phyloP scores from a whole-genome alignment of 2,797 vertebrate genomes.

The Acomys russatus region DNA sequence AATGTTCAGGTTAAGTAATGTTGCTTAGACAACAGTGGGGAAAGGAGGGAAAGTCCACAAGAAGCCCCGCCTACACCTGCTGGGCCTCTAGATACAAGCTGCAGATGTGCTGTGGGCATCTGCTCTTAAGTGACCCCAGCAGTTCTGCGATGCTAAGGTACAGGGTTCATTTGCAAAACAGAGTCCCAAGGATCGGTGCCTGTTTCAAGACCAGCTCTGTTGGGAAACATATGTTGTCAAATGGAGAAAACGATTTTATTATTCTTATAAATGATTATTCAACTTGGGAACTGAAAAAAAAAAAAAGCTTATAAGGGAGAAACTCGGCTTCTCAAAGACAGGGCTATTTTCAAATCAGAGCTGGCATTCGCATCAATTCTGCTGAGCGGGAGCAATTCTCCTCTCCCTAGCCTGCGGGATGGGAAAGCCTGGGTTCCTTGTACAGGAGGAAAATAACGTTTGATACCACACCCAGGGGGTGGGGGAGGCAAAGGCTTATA shows the following conservation, averaged over 20 bases:
- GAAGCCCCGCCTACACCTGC: not conserved
- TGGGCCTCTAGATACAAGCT: not conserved
- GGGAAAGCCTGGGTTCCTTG: constrained; percentile 11
- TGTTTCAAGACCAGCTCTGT: not conserved
- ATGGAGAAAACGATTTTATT: constrained; percentile 67
- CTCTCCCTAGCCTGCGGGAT: not conserved
- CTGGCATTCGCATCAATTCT: constrained; percentile 54
- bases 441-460: not conserved
- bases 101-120: not conserved
- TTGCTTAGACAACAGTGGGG: not conserved
- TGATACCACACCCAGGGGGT: constrained; percentile 2
- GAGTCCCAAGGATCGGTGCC: not conserved
- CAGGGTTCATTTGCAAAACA: not conserved
- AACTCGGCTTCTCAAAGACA: constrained; percentile 62
- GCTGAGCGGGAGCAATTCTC: constrained; percentile 52
- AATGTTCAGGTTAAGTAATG: not conserved
- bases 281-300: constrained; percentile 52
- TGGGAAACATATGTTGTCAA: constrained; percentile 57
- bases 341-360: constrained; percentile 76
- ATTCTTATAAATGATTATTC: constrained; percentile 78
- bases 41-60: not conserved
- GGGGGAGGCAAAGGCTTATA: not conserved
- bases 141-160: not conserved
- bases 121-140: not conserved
- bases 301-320: constrained; percentile 66